These are phyloP conservation scores for Pyrocoelia pectoralis DNA, from an alignment of 2,888 invertebrate genomes.

Conservation along the genomic window DNA sequence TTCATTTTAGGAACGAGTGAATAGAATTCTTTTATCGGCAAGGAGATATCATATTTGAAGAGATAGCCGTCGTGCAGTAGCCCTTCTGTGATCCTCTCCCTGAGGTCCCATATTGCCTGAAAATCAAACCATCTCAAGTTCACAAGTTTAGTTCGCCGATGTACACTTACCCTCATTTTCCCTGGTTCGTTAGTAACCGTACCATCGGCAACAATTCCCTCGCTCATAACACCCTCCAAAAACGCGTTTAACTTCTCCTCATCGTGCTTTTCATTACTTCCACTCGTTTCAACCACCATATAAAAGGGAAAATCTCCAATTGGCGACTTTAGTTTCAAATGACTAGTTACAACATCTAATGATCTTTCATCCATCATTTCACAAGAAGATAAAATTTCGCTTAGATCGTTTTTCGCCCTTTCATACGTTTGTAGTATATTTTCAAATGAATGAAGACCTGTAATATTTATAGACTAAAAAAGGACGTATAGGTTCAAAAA, in stretches of 20 bases:
- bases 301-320: conserved; percentile 79
- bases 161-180: conserved; percentile 75
- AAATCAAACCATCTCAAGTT: conserved; percentile 40
- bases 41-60: conserved; percentile 95
- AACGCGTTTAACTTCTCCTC: conserved; percentile 85
- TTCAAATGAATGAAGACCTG: conserved; percentile 81
- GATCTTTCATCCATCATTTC: conserved; percentile 89
- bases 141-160: background rate
- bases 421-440: conserved; percentile 78
- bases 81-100: conserved; percentile 85
- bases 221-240: conserved; percentile 75
- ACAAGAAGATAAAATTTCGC: conserved; percentile 94
- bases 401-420: conserved; percentile 76
- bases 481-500: conserved; percentile 6
- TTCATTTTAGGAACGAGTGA: conserved; percentile 78
- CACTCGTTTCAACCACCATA: conserved; percentile 86
- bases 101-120: conserved; percentile 82
- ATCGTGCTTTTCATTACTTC: conserved; percentile 86
- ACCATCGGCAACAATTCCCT: conserved; percentile 80
- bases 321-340: conserved; percentile 70
- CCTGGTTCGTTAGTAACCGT: conserved; percentile 84
- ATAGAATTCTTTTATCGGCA: conserved; percentile 87
- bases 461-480: too few species aligned
- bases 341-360: conserved; percentile 70
- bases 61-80: conserved; percentile 83